Conservation (phyloP, 2,113 vertebrate genomes). For the Neotoma lepida region DNA sequence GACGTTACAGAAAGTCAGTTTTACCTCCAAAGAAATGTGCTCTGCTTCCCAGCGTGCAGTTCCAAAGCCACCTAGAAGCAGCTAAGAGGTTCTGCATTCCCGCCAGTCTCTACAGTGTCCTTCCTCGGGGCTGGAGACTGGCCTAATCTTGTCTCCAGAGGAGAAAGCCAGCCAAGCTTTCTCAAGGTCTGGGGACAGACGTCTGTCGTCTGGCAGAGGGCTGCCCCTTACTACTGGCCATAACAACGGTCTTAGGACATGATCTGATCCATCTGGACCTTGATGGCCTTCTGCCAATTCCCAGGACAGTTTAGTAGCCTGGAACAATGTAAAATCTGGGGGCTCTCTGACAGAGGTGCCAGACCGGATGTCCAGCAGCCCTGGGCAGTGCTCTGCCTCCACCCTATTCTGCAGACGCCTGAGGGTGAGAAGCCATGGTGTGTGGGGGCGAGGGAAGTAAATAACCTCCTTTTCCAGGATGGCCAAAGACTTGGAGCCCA, state of each 20-base stretch:
- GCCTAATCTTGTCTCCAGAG: not conserved
- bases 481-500: not conserved
- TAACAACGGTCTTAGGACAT: slow-evolving; percentile 34
- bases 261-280: not conserved
- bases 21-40: not conserved
- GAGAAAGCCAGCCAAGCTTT: not conserved
- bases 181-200: not conserved
- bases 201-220: not conserved
- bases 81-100: not conserved
- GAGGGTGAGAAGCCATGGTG: not conserved
- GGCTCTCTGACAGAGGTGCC: not conserved
- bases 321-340: slow-evolving; percentile 48
- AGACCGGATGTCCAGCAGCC: slow-evolving; percentile 59
- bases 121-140: not conserved
- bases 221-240: not conserved
- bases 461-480: not conserved
- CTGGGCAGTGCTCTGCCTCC: not conserved
- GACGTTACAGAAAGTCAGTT: not conserved
- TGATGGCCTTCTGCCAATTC: slow-evolving; percentile 39
- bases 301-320: not conserved
- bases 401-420: slow-evolving; percentile 5
- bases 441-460: not conserved
- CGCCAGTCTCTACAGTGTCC: not conserved
- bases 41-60: not conserved
- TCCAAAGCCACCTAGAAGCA: not conserved